These are phyloP conservation scores for Mastomys coucha DNA, from an alignment of 2,113 vertebrate species.

Conservation along the genomic window DNA sequence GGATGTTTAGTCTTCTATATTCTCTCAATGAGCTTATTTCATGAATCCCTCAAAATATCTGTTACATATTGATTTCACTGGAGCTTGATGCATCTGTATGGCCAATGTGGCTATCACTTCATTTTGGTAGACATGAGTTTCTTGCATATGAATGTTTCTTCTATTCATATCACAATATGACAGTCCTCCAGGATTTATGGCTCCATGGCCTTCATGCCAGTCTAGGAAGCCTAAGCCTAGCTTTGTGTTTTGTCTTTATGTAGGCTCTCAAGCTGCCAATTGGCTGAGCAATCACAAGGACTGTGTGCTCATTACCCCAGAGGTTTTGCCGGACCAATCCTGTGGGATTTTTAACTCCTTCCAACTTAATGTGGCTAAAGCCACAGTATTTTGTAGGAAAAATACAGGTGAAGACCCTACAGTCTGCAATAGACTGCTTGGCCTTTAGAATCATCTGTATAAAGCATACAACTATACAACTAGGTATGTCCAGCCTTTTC, in stretches of 20 bases:
- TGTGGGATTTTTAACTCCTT: conserved; percentile 32
- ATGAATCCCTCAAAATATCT: background rate
- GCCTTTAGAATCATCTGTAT: background rate
- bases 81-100: background rate
- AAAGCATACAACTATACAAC: background rate
- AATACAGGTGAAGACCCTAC: background rate
- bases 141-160: background rate
- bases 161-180: background rate
- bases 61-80: background rate
- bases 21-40: background rate
- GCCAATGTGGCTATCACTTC: background rate
- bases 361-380: background rate
- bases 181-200: background rate
- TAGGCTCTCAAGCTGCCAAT: background rate
- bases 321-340: background rate
- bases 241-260: background rate
- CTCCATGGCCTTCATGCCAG: background rate
- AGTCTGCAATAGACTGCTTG: background rate
- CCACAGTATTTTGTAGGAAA: background rate
- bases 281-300: background rate
- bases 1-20: background rate
- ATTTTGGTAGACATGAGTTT: conserved; percentile 32
- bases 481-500: background rate
- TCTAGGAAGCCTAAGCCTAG: background rate
- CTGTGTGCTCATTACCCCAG: background rate